Base-by-base conservation (phyloP, 2,797 vertebrate species). In the Rachycentron canadum region DNA sequence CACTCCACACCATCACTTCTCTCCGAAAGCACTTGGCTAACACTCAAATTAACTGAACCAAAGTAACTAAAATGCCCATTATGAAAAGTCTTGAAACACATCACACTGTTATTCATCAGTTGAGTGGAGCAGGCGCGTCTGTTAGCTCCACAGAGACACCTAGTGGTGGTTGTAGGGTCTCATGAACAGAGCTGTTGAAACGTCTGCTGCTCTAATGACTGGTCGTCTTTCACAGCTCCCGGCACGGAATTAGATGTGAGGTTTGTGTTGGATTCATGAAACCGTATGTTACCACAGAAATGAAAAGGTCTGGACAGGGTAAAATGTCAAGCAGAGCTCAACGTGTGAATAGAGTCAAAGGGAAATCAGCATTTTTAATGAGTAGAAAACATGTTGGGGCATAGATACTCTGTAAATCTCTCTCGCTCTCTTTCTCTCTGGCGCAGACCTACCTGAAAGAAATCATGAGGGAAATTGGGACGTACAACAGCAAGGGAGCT, bases 371-470 rank as follows among this genome's bases (percentile, higher is more conserved):
- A 8, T 40, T 26, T n/a, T 21, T 21, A 47, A 21, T 21, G 43
- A 21, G 19, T 21, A 9, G 21, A 47, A 52, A 5, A 14, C 50
- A 5, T 55, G 17, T 55, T 4, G 28, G 9, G 26, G 30, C 17
- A 19, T 4, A 5, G 17, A 56, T 32, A 1, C 9, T 34, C 2
- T 57, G 30, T 21, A n/a, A 11, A 8, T 67, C 53, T 63, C 6
- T n/a, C n/a, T n/a, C n/a, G n/a, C n/a, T n/a, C n/a, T n/a, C n/a
- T n/a, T 50, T 5, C 9, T 68, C 17, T 84, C 23, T 58, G 6
- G 1, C 11, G 16, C 84, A 99, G 98, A 96, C 94, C 21, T 99
- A 99, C 87, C 93, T 99, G 72, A 99, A 99, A 87, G 97, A 99
- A 87, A 98, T 99, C 88, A 90, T 99, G 84, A 94, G 96, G 87